phyloP scores from a whole-genome alignment of 2,888 invertebrate genomes.

The Craniophora ligustri region DNA sequence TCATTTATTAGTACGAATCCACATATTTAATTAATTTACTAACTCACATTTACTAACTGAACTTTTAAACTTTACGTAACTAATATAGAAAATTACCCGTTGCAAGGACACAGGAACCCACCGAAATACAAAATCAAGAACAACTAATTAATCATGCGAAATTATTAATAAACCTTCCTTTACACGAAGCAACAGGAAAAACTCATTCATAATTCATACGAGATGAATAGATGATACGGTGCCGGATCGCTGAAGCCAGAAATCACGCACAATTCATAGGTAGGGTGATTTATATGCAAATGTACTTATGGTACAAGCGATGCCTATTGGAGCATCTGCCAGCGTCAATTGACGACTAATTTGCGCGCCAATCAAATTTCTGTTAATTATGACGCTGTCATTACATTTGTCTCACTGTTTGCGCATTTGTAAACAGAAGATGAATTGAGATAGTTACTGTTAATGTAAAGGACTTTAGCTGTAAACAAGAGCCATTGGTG shows the following conservation, averaged over 20 bases:
- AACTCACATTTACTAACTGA: too few relatives aligned
- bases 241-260: constrained; percentile 57
- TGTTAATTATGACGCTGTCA: constrained; percentile 73
- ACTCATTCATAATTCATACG: constrained; percentile 49
- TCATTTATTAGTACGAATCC: constrained; percentile 33
- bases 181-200: constrained; percentile 29
- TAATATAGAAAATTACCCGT: too few relatives aligned
- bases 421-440: constrained; percentile 30
- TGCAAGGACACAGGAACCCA: not conserved
- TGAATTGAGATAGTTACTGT: constrained; percentile 6
- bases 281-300: constrained; percentile 78
- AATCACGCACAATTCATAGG: constrained; percentile 70
- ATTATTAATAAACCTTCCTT: constrained; percentile 19
- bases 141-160: constrained; percentile 6
- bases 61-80: too few relatives aligned
- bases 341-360: constrained; percentile 80
- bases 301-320: constrained; percentile 73
- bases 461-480: not conserved
- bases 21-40: constrained; percentile 12
- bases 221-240: constrained; percentile 48
- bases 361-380: constrained; percentile 80
- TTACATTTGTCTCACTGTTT: constrained; percentile 59
- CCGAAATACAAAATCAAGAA: constrained; percentile 4
- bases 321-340: constrained; percentile 71
- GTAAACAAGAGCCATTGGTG: not conserved